A percentile compares a stretch with the other conserved stretches of the same genome.
These are phyloP conservation scores for Anthopleura sola DNA, from an alignment of 64 coral and sea anemone genomes.

Conservation along the genomic window DNA sequence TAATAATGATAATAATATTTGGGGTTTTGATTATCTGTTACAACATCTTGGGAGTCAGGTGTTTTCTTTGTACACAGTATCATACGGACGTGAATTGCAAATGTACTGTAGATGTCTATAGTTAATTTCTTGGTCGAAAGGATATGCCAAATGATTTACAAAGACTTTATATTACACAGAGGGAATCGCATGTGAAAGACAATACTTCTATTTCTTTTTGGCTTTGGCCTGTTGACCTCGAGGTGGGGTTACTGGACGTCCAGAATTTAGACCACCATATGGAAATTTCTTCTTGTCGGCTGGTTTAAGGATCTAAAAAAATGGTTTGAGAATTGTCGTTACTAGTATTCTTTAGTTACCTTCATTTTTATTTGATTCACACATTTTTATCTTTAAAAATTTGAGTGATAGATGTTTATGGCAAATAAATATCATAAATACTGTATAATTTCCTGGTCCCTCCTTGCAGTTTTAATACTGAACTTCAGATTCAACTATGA, in stretches of 20 bases:
- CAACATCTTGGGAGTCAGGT: neutral
- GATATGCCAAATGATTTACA: constrained; percentile 25
- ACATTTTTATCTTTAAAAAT: no score
- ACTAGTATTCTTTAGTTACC: neutral
- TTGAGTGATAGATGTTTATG: no score
- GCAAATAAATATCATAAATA: no score
- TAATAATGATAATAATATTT: neutral
- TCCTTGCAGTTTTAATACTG: no score
- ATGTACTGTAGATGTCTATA: neutral
- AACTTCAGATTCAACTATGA: no score
- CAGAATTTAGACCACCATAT: constrained; percentile 91
- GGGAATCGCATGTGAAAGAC: neutral
- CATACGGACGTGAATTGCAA: neutral
- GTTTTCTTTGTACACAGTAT: constrained; percentile 23
- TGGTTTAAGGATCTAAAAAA: constrained; percentile 92
- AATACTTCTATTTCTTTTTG: constrained; percentile 72
- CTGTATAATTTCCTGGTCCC: no score
- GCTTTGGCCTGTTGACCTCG: constrained; percentile 89
- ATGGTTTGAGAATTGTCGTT: neutral
- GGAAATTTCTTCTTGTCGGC: constrained; percentile 99
- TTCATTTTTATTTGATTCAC: no score
- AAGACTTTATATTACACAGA: constrained; percentile 17
- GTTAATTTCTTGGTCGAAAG: neutral
- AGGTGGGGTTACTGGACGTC: constrained; percentile 90
- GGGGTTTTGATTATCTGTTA: neutral